phyloP scores from a whole-genome alignment of 1,140 invertebrate species.

The Ephestia elutella region DNA sequence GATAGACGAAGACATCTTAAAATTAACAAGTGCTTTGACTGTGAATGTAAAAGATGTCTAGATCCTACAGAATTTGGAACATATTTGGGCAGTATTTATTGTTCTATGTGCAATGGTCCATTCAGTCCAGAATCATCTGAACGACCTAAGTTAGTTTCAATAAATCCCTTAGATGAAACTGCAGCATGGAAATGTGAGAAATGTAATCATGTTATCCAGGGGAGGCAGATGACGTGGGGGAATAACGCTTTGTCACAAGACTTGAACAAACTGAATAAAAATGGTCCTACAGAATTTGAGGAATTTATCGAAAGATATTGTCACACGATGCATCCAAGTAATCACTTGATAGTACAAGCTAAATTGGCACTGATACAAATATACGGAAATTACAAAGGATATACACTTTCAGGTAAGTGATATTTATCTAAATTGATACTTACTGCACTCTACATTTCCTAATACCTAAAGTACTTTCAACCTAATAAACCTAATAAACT shows the following conservation, averaged over 20 bases:
- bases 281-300: slow-evolving; percentile 74
- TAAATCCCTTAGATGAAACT: slow-evolving; percentile 75
- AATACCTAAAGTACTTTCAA: too few species aligned
- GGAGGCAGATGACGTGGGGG: slow-evolving; percentile 75
- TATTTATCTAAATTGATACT: slow-evolving; percentile 12
- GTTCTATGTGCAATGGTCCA: slow-evolving; percentile 74
- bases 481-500: too few species aligned
- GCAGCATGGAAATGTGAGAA: slow-evolving; percentile 78
- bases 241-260: slow-evolving; percentile 78
- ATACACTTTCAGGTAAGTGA: slow-evolving; percentile 69
- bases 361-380: slow-evolving; percentile 80
- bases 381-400: slow-evolving; percentile 77
- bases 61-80: slow-evolving; percentile 79
- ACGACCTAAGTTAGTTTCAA: slow-evolving; percentile 72
- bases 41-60: slow-evolving; percentile 76
- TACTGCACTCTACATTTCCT: neutral
- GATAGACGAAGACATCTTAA: slow-evolving; percentile 77
- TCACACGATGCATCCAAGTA: slow-evolving; percentile 77
- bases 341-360: slow-evolving; percentile 79
- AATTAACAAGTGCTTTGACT: slow-evolving; percentile 79
- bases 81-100: slow-evolving; percentile 78
- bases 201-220: slow-evolving; percentile 74
- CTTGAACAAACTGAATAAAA: slow-evolving; percentile 75
- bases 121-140: slow-evolving; percentile 38
- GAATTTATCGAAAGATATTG: slow-evolving; percentile 77